Conservation (phyloP, 2,797 vertebrate species). For the Hipposideros larvatus region DNA sequence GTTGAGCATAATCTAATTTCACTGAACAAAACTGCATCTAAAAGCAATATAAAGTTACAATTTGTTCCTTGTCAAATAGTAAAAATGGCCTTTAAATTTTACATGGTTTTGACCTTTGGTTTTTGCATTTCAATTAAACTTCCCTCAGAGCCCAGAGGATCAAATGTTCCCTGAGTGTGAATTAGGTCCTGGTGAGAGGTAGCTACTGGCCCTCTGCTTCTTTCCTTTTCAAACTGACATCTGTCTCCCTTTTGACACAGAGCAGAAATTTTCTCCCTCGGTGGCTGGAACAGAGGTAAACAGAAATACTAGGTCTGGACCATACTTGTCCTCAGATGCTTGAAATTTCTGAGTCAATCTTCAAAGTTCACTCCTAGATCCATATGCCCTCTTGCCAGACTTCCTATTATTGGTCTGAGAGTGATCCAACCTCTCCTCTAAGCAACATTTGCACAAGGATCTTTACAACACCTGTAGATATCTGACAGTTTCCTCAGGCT, state of each 20-base stretch:
- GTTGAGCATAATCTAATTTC: conserved; percentile 89
- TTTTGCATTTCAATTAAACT: conserved; percentile 90
- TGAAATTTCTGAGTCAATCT: conserved; percentile 24
- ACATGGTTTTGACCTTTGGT: conserved; percentile 89
- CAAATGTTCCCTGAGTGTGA: conserved; percentile 76
- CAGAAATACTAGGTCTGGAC: conserved; percentile 19
- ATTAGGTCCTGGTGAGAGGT: conserved; percentile 68
- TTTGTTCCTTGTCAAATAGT: conserved; percentile 90
- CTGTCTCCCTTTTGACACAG: conserved; percentile 58
- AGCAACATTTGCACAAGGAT: neutral
- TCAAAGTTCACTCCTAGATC: neutral
- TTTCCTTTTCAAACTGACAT: conserved; percentile 41
- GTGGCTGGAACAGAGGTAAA: conserved; percentile 49
- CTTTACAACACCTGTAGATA: neutral
- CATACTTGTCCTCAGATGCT: conserved; percentile 17
- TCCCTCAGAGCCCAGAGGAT: conserved; percentile 77
- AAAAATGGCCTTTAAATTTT: conserved; percentile 90
- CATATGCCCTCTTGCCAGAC: neutral
- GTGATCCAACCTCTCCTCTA: neutral
- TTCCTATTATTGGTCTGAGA: neutral
- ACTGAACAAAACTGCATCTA: conserved; percentile 89
- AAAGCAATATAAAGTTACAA: conserved; percentile 90
- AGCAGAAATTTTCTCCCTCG: conserved; percentile 36
- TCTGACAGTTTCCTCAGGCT: neutral
- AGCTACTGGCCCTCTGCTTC: conserved; percentile 38